These are phyloP conservation scores for Conger conger DNA, from an alignment of 2,113 vertebrate genomes.

Conservation along the genomic window DNA sequence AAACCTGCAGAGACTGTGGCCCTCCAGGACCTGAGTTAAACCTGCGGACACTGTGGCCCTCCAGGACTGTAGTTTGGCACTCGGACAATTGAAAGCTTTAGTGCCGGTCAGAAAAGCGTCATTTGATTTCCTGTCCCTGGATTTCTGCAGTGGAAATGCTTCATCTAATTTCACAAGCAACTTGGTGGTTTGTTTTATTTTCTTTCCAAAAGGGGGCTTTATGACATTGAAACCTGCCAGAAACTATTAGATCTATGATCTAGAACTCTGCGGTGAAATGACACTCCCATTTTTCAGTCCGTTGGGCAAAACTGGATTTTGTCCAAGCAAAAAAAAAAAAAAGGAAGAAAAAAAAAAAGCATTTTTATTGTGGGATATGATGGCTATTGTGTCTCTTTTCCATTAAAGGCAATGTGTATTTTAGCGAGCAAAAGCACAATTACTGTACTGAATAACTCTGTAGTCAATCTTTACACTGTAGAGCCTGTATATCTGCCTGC, in stretches of 20 bases:
- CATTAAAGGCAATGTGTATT: background rate
- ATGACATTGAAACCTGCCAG: background rate
- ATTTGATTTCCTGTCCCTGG: background rate
- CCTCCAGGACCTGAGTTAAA: too few relatives aligned
- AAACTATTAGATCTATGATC: background rate
- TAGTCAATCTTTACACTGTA: background rate
- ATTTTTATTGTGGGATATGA: background rate
- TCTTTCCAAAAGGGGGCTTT: background rate
- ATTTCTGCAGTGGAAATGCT: background rate
- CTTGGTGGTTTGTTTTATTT: background rate
- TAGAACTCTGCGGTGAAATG: background rate
- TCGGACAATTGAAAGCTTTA: too few relatives aligned
- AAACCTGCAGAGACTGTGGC: too few relatives aligned
- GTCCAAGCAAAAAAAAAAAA: background rate
- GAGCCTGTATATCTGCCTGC: background rate
- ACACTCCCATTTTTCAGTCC: background rate
- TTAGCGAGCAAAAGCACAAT: background rate
- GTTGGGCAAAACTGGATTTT: conserved; percentile 3
- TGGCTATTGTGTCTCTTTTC: background rate
- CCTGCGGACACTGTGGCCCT: too few relatives aligned
- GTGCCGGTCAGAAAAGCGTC: background rate
- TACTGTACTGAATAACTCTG: background rate
- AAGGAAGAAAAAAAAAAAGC: too few relatives aligned
- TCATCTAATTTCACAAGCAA: background rate
- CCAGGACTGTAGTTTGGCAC: too few relatives aligned